A percentile compares a stretch with the other conserved stretches of the same genome.
Evolutionary conservation across 2,888 invertebrate genomes (phyloP).

Genomic region (Myopa testacea): DNA sequence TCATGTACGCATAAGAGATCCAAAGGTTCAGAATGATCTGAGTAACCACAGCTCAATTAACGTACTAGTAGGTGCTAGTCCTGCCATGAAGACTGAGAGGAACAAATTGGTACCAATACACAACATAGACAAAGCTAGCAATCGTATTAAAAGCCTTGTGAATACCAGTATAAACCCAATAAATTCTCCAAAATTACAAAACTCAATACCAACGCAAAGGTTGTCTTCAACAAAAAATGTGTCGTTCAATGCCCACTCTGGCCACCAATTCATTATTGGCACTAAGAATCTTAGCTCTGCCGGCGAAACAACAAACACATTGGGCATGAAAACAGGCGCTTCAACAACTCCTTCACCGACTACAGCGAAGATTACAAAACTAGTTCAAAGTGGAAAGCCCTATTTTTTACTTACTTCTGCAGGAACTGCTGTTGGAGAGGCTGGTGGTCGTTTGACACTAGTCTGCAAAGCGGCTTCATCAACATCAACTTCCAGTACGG

Average conservation of each 20-base stretch:
- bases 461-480: slow-evolving; percentile 61
- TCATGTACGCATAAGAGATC: slow-evolving; percentile 70
- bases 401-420: slow-evolving; percentile 75
- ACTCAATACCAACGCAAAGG: slow-evolving; percentile 39
- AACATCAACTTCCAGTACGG: slow-evolving; percentile 32
- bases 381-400: slow-evolving; percentile 78
- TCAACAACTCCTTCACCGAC: slow-evolving; percentile 42
- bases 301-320: slow-evolving; percentile 31
- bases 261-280: slow-evolving; percentile 22
- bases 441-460: slow-evolving; percentile 72
- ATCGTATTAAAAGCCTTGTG: slow-evolving; percentile 56
- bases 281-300: slow-evolving; percentile 8
- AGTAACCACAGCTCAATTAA: slow-evolving; percentile 53
- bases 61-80: slow-evolving; percentile 69
- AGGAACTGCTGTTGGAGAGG: slow-evolving; percentile 64
- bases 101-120: slow-evolving; percentile 61
- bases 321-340: slow-evolving; percentile 23
- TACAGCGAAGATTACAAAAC: slow-evolving; percentile 71
- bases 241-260: slow-evolving; percentile 2
- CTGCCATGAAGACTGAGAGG: slow-evolving; percentile 68
- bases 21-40: slow-evolving; percentile 63
- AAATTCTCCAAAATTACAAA: slow-evolving; percentile 44
- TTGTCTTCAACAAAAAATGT: background rate
- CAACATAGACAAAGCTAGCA: slow-evolving; percentile 49
- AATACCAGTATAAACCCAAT: slow-evolving; percentile 60